Evolutionary conservation across 2,888 invertebrate species (phyloP), one percentile per base, ranked within the genome.

Genomic region (Nomada ferruginata): DNA sequence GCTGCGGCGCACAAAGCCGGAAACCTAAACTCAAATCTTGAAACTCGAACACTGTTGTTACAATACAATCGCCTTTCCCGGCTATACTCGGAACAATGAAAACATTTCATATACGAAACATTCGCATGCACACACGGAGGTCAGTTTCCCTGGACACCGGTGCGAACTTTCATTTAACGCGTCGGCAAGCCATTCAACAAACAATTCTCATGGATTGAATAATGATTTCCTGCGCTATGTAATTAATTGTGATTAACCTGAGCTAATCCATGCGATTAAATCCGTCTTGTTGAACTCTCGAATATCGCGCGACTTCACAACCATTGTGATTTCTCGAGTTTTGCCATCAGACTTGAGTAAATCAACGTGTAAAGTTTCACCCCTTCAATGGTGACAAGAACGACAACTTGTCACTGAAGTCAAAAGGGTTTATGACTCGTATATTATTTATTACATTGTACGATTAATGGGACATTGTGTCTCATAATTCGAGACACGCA

Each of bases 231-330:
- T 60, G 59, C 44, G 20, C 42, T 15, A 50, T 9, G 64, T 50
- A 81, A 84, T 83, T 83, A 78, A 83, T 83, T 80, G 65, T 71
- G 66, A 70, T 84, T 74, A 84, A 74, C 73, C 76, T 57, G 60
- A 10, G 44, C 47, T 60, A 68, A 78, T 57, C 50, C 9, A 26
- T 26, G 26, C 61, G 36, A 36, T 7, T 36, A 36, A 36, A 5
- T 36, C n/a, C 15, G 1, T 15, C 50, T 13, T 44, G 13, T 47
- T 44, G 36, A 18, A 18, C 20, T 18, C 29, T 20, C 52, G 50
- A 47, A 65, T 57, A 57, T 52, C 50, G 9, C 20, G 13, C 36
- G 53, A 76, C n/a, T 36, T 42, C 13, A 36, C 36, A 26, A 57
- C 57, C 73, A 71, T 74, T 66, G 63, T 44, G 53, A 70, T 53